These are phyloP conservation scores for Himalopsyche phryganea DNA, from an alignment of 1,140 invertebrate genomes.

Conservation along the genomic window DNA sequence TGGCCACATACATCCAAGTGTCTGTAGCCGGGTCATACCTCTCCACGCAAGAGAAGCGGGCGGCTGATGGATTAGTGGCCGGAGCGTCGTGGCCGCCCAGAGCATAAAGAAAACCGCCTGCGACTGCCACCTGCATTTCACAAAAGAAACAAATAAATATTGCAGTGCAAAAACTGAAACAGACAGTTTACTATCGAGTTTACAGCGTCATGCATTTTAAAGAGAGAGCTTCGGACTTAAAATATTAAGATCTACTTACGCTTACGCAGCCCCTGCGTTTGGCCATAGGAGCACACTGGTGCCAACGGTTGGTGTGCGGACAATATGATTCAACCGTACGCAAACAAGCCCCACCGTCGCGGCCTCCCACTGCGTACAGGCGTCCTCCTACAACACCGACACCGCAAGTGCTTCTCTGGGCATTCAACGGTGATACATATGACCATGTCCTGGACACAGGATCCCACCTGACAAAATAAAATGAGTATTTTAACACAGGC, in stretches of 20 bases:
- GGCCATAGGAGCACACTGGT: constrained; percentile 83
- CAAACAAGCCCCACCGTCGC: constrained; percentile 88
- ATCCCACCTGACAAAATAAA: constrained; percentile 67
- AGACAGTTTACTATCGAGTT: too few species aligned
- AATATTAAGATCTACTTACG: constrained; percentile 38
- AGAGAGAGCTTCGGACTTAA: too few species aligned
- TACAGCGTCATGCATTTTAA: too few species aligned
- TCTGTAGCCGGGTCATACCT: constrained; percentile 77
- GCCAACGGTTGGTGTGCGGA: constrained; percentile 88
- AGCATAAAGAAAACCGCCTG: constrained; percentile 79
- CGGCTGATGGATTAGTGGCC: constrained; percentile 76
- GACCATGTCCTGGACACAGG: constrained; percentile 81
- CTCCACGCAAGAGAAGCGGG: constrained; percentile 87
- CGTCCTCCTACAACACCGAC: constrained; percentile 82
- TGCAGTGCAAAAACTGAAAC: too few species aligned
- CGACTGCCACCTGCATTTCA: constrained; percentile 69
- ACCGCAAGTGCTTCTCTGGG: constrained; percentile 82
- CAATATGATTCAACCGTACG: constrained; percentile 91
- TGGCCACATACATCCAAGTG: constrained; percentile 86
- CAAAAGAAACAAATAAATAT: too few species aligned
- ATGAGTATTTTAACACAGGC: neutral
- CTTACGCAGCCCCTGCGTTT: constrained; percentile 85
- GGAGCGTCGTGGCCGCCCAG: constrained; percentile 88
- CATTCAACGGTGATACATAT: constrained; percentile 82
- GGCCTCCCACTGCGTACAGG: constrained; percentile 89